Evolutionary conservation across 2,888 invertebrate species (phyloP), one percentile per base, ranked within the genome.

Genomic region (Limenitis camilla): DNA sequence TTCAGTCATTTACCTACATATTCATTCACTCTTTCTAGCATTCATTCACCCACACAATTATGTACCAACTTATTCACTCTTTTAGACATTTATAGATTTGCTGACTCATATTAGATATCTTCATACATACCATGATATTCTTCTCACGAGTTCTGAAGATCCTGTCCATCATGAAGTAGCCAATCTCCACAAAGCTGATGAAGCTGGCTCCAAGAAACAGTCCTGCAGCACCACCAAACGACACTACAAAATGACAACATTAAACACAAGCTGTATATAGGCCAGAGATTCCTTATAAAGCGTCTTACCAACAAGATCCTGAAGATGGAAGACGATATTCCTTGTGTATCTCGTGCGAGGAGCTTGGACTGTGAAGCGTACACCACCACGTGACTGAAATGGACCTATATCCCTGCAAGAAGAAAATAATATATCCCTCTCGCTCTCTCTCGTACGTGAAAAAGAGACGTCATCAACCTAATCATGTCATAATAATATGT

Each of bases 191-290:
- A 30, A 89, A 82, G 52, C 90, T 90, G 52, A 91, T 88, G 64
- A 91, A 90, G 61, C 91, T 91, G 27, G 91, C 89, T 0, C 92
- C 92, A 0, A 92, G 76, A 68, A 91, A 91, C 46, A 92, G 69
- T 0, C 91, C 90, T 0, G 91, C 85, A 0, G 90, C 90, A 1
- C 91, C 91, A 1, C 91, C 91, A 58, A 91, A 89, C 0, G 91
- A 91, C 0, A 91, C 91, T 91, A 36, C 4, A 7, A 40, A 27
- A n/a, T 46, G 6, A 28, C 3, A 11, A 8, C 28, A 4, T 11
- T 8, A 28, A 39, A 41, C 8, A 11, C n/a, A 7, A 8, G 29
- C 19, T 5, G 4, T 5, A 43, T 6, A 32, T 44, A 38, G 9
- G 27, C 30, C 6, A 5, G 31, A 6, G 11, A 43, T 9, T 10